A percentile compares a stretch with the other conserved stretches of the same genome.
Conservation (phyloP, 2,113 vertebrate species). For the Nesoenas mayeri region DNA sequence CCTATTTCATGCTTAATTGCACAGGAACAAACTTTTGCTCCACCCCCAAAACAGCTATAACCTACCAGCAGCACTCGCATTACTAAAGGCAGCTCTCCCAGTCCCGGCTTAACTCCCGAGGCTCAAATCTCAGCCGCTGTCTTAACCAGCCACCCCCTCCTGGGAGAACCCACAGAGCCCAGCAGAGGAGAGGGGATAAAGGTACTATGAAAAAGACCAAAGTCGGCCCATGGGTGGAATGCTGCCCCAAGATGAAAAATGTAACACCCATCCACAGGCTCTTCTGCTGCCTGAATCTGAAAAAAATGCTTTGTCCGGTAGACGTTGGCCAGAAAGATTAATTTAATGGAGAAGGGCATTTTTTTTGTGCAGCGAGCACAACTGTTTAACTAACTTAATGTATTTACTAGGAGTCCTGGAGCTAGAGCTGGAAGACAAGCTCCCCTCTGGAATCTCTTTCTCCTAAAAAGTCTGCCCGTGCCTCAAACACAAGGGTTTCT, state of each 20-base stretch:
- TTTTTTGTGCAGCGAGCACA: not conserved
- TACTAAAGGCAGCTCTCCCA: not conserved
- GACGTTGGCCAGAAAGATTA: not conserved
- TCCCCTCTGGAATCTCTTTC: not conserved
- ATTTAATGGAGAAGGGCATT: not conserved
- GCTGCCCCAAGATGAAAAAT: not conserved
- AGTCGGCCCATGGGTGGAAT: fast-evolving
- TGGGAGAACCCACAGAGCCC: not conserved
- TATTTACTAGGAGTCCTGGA: not conserved
- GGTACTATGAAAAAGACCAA: not conserved
- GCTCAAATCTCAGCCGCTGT: not conserved
- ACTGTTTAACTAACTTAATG: not conserved
- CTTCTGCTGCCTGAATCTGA: not conserved
- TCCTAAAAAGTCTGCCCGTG: not conserved
- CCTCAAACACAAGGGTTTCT: not conserved
- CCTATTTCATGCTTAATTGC: conserved; percentile 63
- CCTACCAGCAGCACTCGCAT: fast-evolving
- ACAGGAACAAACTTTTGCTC: conserved; percentile 38
- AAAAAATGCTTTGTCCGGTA: not conserved
- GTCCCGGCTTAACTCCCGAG: not conserved
- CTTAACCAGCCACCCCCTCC: not conserved
- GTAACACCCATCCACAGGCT: not conserved
- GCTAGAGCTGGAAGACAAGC: not conserved
- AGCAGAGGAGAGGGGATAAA: not conserved
- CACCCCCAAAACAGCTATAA: not conserved